These are phyloP conservation scores for Ochotona curzoniae DNA, from an alignment of 2,113 vertebrate genomes.

Conservation along the genomic window DNA sequence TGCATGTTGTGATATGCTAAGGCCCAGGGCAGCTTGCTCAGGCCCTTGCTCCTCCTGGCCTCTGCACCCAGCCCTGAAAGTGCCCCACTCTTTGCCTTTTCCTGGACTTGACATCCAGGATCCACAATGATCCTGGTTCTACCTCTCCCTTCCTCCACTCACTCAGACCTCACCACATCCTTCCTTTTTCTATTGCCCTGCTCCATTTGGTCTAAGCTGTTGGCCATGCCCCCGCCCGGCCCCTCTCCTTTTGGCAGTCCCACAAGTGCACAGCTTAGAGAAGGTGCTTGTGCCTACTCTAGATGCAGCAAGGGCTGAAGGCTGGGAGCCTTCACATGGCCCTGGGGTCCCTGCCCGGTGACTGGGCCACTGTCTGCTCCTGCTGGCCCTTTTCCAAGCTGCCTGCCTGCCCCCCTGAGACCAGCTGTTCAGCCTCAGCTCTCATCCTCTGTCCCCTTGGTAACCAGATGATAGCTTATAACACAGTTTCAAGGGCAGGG, in stretches of 20 bases:
- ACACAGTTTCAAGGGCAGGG: slow-evolving; percentile 2
- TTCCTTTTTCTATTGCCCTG: neutral
- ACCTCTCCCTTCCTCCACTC: too few species aligned
- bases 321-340: neutral
- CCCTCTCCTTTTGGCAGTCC: neutral
- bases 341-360: neutral
- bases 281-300: neutral
- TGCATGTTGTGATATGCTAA: neutral
- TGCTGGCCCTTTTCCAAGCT: neutral
- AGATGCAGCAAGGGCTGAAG: neutral
- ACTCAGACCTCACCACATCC: rapidly evolving
- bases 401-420: neutral
- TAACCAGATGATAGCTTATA: slow-evolving; percentile 56
- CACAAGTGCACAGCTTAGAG: neutral
- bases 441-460: slow-evolving; percentile 57
- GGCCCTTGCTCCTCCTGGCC: too few species aligned
- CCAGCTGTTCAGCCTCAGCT: slow-evolving; percentile 65
- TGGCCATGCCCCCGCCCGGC: neutral
- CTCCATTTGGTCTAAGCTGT: neutral
- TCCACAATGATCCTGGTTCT: neutral
- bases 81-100: neutral
- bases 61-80: neutral
- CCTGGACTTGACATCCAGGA: neutral
- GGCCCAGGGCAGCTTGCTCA: neutral
- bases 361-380: neutral